Percentiles rank a stretch among this genome's conserved stretches.
Evolutionary conservation across 2,113 vertebrate species (phyloP).

Genomic region (Motacilla alba): DNA sequence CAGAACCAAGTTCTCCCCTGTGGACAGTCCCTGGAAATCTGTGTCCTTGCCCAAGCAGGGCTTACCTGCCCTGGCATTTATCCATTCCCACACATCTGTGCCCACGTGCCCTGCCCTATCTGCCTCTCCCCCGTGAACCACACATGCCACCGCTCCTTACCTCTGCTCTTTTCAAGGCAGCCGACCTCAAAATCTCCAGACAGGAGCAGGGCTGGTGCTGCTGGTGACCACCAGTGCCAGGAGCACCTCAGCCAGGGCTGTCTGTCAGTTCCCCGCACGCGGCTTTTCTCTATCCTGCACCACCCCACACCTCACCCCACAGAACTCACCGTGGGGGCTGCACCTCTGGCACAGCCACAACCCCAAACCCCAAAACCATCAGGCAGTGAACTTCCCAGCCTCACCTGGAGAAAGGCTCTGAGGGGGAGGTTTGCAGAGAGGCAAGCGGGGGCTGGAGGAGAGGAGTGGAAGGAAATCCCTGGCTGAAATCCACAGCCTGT

Average conservation of each 20-base stretch:
- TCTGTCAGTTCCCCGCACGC: accelerated
- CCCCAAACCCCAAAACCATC: neutral
- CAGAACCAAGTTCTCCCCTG: neutral
- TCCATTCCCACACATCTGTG: neutral
- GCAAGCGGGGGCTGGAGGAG: neutral
- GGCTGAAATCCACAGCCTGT: neutral
- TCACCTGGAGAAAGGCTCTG: neutral
- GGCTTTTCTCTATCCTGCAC: neutral
- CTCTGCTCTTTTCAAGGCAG: neutral
- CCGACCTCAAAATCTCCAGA: neutral
- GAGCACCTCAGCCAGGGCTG: neutral
- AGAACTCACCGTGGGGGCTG: accelerated
- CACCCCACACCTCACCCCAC: neutral
- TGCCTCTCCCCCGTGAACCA: neutral
- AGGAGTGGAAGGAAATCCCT: neutral
- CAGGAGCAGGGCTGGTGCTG: neutral
- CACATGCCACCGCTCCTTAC: neutral
- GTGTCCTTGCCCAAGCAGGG: neutral
- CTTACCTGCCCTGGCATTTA: neutral
- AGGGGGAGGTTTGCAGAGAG: neutral
- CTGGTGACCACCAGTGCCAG: neutral
- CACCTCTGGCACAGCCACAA: accelerated
- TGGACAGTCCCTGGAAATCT: neutral
- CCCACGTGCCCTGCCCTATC: accelerated
- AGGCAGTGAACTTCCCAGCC: neutral